Base-by-base conservation (phyloP, 2,797 vertebrate species). In the Tolypeutes matacus region DNA sequence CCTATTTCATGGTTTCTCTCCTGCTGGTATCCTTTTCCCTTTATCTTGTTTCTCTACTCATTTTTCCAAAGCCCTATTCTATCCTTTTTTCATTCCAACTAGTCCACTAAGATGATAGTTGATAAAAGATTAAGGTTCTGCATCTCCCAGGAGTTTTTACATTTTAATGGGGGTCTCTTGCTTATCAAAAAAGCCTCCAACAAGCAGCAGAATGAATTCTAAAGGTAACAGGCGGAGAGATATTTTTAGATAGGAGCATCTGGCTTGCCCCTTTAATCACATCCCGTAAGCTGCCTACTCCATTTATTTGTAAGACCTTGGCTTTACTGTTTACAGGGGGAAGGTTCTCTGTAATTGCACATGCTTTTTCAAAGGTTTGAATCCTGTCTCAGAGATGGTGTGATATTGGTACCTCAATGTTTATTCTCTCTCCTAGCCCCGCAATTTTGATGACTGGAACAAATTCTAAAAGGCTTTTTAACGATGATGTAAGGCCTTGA, bases 391-490 rank as follows among this genome's bases (percentile, higher is more conserved):
- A 31, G 78, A 91, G 69, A 92, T 75, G 51, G 90, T 93, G 90
- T 90, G 89, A 91, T 96, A 97, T 17, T 56, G 95, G 85, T 97
- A 97, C 70, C 89, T 97, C 93, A 49, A 4, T 82, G 92, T 96
- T 94, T 87, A 96, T 86, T 83, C 3, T 25, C 89, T 96, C 62
- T 84, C 70, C 67, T 56, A 67, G 13, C 88, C 91, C 80, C 13
- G 5, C 77, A 67, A 91, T 97, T 97, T 81, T 98, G 97, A 97
- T 97, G 95, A 98, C 97, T 97, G 81, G 65, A 97, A 95, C 91
- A 96, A 86, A 96, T 97, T 97, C 80, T 96, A 92, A 97, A 98
- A 95, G 49, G 96, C 93, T 98, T 97, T 93, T 97, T 88, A 97
- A 80, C 2, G 69, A 72, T 97, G 96, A 97, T 97, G 96, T 96